Conservation (phyloP, 2,797 vertebrate species). For the Enteromius argenteus region DNA sequence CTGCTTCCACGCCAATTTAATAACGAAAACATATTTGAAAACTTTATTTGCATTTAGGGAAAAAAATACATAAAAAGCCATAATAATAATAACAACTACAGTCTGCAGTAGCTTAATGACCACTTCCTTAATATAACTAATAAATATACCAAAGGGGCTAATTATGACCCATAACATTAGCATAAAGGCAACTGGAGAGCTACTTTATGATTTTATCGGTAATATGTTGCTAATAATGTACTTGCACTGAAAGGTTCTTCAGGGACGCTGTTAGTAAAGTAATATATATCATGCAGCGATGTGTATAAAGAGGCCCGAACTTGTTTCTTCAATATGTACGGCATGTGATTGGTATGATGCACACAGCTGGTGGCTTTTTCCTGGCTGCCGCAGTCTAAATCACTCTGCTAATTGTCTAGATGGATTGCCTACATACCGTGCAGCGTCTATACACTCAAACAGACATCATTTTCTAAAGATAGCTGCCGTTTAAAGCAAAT, state of each 20-base stretch:
- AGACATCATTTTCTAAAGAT: slow-evolving; percentile 41
- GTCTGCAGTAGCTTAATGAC: slow-evolving; percentile 3
- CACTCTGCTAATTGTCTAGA: slow-evolving; percentile 69
- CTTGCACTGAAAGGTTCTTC: slow-evolving; percentile 16
- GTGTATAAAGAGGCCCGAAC: slow-evolving; percentile 37
- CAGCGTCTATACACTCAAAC: slow-evolving; percentile 37
- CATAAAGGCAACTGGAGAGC: slow-evolving; percentile 14
- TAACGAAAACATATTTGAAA: background rate
- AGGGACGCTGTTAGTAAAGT: slow-evolving; percentile 16
- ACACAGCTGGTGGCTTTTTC: slow-evolving; percentile 58
- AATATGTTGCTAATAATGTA: slow-evolving; percentile 37
- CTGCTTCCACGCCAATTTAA: background rate
- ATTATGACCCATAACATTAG: slow-evolving; percentile 48
- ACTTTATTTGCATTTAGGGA: background rate
- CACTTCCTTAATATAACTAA: slow-evolving; percentile 28
- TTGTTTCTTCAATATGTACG: slow-evolving; percentile 41
- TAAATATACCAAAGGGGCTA: slow-evolving; percentile 40
- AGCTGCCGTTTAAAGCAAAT: slow-evolving; percentile 36
- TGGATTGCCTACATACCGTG: slow-evolving; percentile 63
- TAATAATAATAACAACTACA: slow-evolving; percentile 22
- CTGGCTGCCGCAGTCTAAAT: slow-evolving; percentile 44
- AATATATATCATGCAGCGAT: slow-evolving; percentile 29
- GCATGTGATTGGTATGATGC: slow-evolving; percentile 48
- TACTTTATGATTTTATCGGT: slow-evolving; percentile 4
- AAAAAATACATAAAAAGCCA: background rate